These are phyloP conservation scores for Dasyprocta punctata DNA, from an alignment of 2,113 vertebrate genomes.

Conservation along the genomic window DNA sequence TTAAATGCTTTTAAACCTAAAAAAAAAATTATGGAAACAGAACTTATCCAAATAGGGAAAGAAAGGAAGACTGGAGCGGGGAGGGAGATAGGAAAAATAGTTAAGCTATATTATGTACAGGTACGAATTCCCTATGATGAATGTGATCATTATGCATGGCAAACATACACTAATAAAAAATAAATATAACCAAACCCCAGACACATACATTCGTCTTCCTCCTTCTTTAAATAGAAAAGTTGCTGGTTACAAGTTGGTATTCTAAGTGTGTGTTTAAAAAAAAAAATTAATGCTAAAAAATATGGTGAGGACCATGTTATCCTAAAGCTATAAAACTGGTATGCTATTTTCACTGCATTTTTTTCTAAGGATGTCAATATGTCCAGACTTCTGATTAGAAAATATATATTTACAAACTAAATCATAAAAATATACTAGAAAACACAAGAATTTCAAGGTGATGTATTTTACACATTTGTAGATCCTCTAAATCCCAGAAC, in stretches of 20 bases:
- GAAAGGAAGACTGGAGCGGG: neutral
- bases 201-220: neutral
- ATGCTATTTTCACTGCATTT: neutral
- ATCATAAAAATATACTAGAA: neutral
- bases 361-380: neutral
- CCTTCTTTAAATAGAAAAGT: neutral
- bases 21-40: neutral
- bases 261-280: neutral
- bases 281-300: neutral
- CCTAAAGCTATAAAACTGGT: neutral
- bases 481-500: neutral
- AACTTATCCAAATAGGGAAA: neutral
- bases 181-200: neutral
- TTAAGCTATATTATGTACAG: neutral
- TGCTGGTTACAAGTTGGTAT: neutral
- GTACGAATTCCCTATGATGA: neutral
- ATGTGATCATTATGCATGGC: neutral
- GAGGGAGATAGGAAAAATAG: neutral
- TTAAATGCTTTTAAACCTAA: too few species aligned
- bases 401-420: neutral
- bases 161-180: neutral
- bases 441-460: neutral
- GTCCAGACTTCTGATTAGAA: slow-evolving; percentile 8
- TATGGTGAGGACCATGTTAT: neutral
- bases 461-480: neutral